Evolutionary conservation across 2,797 vertebrate genomes (phyloP).

Genomic region (Gouania willdenowi): DNA sequence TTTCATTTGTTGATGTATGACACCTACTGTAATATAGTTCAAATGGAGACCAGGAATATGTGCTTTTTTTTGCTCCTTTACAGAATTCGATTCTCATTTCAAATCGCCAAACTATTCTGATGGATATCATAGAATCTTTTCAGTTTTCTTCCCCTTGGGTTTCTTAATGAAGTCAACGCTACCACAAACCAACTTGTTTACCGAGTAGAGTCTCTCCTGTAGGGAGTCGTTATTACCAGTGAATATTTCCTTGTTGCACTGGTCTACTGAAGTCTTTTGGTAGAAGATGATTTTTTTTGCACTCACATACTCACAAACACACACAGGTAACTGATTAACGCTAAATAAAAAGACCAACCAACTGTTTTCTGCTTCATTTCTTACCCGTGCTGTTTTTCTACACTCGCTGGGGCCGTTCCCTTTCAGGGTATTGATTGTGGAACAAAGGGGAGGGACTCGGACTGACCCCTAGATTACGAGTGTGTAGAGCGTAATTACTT

Average conservation of each 20-base stretch:
- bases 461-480: conserved; percentile 48
- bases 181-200: conserved; percentile 9
- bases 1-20: too few relatives aligned
- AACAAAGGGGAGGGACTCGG: conserved; percentile 42
- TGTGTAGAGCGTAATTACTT: conserved; percentile 58
- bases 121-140: conserved; percentile 35
- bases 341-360: conserved; percentile 35
- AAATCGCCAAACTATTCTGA: conserved; percentile 35
- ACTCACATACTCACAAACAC: conserved; percentile 21
- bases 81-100: conserved; percentile 23
- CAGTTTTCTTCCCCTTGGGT: conserved; percentile 22
- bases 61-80: not conserved
- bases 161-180: conserved; percentile 32
- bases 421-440: conserved; percentile 45
- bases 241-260: conserved; percentile 45
- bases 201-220: conserved; percentile 10
- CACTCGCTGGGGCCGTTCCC: too few relatives aligned
- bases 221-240: conserved; percentile 29
- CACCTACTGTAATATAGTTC: too few relatives aligned
- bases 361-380: conserved; percentile 11
- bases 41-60: conserved; percentile 8
- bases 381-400: conserved; percentile 1
- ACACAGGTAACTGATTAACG: conserved; percentile 53
- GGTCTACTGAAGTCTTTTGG: conserved; percentile 40
- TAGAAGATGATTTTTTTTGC: conserved; percentile 8